These are phyloP conservation scores for Sebastolobus altivelis DNA, from an alignment of 2,797 vertebrate species.

Conservation along the genomic window DNA sequence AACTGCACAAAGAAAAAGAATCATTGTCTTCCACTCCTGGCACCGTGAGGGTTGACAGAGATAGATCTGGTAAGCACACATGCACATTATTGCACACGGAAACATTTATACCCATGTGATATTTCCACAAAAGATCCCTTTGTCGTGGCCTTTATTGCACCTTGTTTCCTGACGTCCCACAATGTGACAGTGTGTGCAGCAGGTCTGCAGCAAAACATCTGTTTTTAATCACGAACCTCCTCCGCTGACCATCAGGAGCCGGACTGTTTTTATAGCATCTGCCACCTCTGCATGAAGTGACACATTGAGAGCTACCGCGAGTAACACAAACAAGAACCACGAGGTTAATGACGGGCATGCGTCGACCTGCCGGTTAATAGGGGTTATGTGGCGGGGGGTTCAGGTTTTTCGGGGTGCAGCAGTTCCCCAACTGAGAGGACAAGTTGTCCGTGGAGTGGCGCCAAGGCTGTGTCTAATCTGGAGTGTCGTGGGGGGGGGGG, in stretches of 20 bases:
- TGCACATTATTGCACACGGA: conserved; percentile 18
- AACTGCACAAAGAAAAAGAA: conserved; percentile 29
- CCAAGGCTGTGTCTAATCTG: conserved; percentile 75
- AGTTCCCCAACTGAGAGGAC: conserved; percentile 66
- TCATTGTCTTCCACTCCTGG: conserved; percentile 23
- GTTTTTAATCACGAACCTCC: conserved; percentile 57
- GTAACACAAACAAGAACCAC: conserved; percentile 52
- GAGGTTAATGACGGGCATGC: conserved; percentile 59
- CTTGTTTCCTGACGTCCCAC: conserved; percentile 58
- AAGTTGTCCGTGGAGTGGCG: conserved; percentile 69
- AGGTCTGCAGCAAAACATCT: conserved; percentile 63
- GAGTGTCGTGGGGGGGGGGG: conserved; percentile 42
- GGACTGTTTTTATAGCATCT: conserved; percentile 47
- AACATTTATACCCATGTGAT: conserved; percentile 25
- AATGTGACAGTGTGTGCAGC: conserved; percentile 54
- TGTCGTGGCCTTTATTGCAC: conserved; percentile 39
- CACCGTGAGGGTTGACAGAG: conserved; percentile 5
- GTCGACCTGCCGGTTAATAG: conserved; percentile 51
- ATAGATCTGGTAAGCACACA: background rate
- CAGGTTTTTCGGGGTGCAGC: conserved; percentile 41
- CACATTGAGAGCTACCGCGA: conserved; percentile 35
- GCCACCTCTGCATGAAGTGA: conserved; percentile 58
- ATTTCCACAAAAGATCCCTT: conserved; percentile 46
- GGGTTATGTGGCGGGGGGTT: conserved; percentile 11
- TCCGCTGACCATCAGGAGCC: conserved; percentile 29